Evolutionary conservation across 2,113 vertebrate species (phyloP), one percentile per base, ranked within the genome.

Genomic region (Oncorhynchus tshawytscha): DNA sequence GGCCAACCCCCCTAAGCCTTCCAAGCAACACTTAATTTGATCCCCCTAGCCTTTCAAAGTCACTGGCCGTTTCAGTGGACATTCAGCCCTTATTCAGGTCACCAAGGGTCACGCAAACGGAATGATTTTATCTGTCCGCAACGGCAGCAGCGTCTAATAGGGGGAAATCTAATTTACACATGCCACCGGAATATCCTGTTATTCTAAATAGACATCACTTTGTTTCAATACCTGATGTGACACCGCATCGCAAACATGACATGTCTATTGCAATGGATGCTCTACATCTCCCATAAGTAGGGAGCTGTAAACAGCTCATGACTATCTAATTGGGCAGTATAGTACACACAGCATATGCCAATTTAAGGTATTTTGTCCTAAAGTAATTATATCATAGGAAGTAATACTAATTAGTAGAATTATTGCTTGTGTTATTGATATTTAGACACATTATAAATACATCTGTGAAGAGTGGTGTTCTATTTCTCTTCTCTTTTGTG

Each of bases 361-460:
- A 22, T 69, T 60, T 20, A 12, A 49, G 85, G 86, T 84, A 77
- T 78, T 77, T 79, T 78, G 27, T 86, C 88, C 88, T 71, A 77
- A 86, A 79, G 88, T 87, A 81, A 54, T 67, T 31, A 79, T 81
- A 88, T 86, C 87, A 1, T 4, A 89, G 88, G 91, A 89, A 90
- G 85, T 82, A 54, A 78, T 57, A 82, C 85, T 88, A 92, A 91
- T 92, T 91, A 88, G 86, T 91, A 87, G 85, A 90, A 90, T 87
- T 81, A 86, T 74, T 85, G 84, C 78, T 83, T 6, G 24, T 81
- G 76, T 75, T 90, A 89, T 89, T 88, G 85, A 80, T 85, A 85
- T 92, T 92, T 90, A 90, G 88, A 90, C 87, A 91, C 85, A 89
- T 90, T 90, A 85, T 90, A 89, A 87, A 88, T 85, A 67, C 13